Evolutionary conservation across 2,113 vertebrate species (phyloP).

Genomic region (Odobenus rosmarus): DNA sequence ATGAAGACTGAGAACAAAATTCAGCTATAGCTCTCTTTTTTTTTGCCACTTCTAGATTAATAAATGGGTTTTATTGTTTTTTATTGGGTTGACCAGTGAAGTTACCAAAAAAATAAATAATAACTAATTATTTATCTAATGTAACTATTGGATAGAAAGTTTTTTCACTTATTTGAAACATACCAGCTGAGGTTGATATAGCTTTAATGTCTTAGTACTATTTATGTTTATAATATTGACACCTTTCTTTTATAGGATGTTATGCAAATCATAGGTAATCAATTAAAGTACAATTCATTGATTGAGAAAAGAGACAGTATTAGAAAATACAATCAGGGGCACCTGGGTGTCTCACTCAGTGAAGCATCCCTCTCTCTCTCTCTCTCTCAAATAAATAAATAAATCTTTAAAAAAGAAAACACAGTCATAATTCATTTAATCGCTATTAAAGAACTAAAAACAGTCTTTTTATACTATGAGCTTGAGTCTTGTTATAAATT

Average conservation of each 20-base stretch:
- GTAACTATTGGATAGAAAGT: background rate
- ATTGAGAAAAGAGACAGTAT: slow-evolving; percentile 1
- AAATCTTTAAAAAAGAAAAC: background rate
- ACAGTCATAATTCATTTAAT: background rate
- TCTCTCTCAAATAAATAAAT: background rate
- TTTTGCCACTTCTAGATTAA: background rate
- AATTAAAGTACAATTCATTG: background rate
- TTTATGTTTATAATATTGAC: background rate
- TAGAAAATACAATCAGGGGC: background rate
- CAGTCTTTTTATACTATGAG: background rate
- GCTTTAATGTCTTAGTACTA: background rate
- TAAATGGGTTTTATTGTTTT: background rate
- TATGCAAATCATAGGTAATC: background rate
- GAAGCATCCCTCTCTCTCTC: background rate
- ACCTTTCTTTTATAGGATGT: background rate
- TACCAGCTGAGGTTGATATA: background rate
- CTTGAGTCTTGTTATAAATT: background rate
- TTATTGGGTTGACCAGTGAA: background rate
- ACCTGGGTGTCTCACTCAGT: background rate
- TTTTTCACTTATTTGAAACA: slow-evolving; percentile 51
- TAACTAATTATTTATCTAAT: slow-evolving; percentile 18
- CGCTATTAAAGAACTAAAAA: background rate
- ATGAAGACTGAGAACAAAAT: slow-evolving; percentile 34
- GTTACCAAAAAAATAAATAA: background rate
- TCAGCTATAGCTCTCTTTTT: background rate